These are phyloP conservation scores for Hydroisotoma schaefferi DNA, from an alignment of 2,888 invertebrate species.

Conservation along the genomic window DNA sequence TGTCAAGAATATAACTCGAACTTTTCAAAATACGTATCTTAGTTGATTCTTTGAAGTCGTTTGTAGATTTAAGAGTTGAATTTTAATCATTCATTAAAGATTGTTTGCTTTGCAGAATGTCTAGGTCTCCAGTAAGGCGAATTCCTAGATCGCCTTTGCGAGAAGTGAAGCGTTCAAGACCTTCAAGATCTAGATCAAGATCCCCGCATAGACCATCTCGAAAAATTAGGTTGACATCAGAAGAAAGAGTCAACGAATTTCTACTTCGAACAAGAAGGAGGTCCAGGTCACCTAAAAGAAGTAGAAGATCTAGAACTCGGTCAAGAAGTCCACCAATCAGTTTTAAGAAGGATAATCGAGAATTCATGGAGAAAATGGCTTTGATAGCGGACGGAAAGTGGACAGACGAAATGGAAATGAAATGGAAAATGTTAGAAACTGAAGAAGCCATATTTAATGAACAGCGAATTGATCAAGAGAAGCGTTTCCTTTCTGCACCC, in stretches of 20 bases:
- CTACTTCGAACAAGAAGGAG: conserved; percentile 29
- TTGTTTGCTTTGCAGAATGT: too few relatives aligned
- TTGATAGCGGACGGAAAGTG: conserved; percentile 45
- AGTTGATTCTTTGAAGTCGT: neutral
- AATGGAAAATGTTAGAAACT: conserved; percentile 44
- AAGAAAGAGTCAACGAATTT: conserved; percentile 36
- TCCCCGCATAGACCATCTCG: conserved; percentile 15
- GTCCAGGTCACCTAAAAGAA: conserved; percentile 24
- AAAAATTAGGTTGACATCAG: conserved; percentile 11
- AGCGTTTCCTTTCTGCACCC: conserved; percentile 25
- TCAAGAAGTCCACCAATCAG: conserved; percentile 9
- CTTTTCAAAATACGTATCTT: neutral
- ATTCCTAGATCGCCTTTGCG: conserved; percentile 21
- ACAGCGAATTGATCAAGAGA: conserved; percentile 25
- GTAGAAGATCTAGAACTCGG: conserved; percentile 21
- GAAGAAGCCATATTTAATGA: conserved; percentile 41
- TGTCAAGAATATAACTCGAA: neutral
- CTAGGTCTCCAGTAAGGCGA: conserved; percentile 22
- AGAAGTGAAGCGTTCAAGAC: neutral
- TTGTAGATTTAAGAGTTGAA: neutral
- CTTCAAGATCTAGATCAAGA: conserved; percentile 24
- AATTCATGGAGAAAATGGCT: conserved; percentile 40
- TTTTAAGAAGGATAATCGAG: conserved; percentile 27
- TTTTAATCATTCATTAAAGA: neutral
- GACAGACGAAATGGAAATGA: conserved; percentile 41